phyloP scores from a whole-genome alignment of 2,888 invertebrate genomes.

The Metacarcinus magister region DNA sequence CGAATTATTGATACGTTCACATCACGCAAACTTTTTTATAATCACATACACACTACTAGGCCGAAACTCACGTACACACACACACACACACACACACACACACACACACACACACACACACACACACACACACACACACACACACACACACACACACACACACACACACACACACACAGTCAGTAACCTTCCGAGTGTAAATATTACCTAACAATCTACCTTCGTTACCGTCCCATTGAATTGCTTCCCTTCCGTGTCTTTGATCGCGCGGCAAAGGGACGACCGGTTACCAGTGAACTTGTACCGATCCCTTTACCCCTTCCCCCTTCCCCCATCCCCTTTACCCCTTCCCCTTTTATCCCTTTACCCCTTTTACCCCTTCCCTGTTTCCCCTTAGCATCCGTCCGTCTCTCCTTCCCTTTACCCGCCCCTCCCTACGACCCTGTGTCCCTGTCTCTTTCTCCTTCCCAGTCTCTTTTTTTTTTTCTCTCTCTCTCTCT shows the following conservation, averaged over 20 bases:
- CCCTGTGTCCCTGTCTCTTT: neutral
- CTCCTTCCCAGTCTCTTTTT: neutral
- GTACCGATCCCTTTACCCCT: neutral
- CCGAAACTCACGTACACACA: neutral
- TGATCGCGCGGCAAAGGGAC: neutral
- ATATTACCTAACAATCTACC: constrained; percentile 49
- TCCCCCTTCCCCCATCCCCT: neutral
- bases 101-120: constrained; percentile 13
- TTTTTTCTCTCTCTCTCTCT: neutral
- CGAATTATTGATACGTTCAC: neutral
- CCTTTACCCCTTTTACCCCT: neutral
- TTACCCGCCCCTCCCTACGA: neutral
- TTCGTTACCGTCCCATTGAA: constrained; percentile 58
- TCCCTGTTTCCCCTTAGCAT: neutral
- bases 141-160: constrained; percentile 1
- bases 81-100: constrained; percentile 30
- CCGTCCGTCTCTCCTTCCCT: neutral
- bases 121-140: constrained; percentile 43
- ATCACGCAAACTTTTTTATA: constrained; percentile 7
- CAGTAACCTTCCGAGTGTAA: constrained; percentile 48
- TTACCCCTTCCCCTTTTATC: neutral
- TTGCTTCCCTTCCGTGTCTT: constrained; percentile 38
- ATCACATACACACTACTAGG: constrained; percentile 27
- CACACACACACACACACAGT: neutral
- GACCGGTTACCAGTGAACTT: constrained; percentile 22